A percentile compares a stretch with the other conserved stretches of the same genome.
phyloP scores from a whole-genome alignment of 2,888 invertebrate species.

The Nymphalis urticae region DNA sequence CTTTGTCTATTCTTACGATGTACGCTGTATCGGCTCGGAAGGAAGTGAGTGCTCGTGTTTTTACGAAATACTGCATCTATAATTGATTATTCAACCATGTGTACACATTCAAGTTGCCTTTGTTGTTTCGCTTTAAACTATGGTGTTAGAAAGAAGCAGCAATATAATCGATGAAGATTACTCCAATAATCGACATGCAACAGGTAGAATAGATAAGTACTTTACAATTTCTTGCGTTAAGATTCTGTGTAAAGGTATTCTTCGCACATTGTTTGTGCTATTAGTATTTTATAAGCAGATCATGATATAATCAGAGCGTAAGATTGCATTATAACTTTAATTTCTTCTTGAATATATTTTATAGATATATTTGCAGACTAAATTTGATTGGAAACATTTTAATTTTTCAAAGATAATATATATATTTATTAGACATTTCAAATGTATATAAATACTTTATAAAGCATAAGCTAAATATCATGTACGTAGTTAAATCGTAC shows the following conservation, averaged over 20 bases:
- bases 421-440: too few species aligned
- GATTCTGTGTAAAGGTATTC: conserved; percentile 43
- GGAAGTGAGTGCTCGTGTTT: conserved; percentile 35
- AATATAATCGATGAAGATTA: conserved; percentile 18
- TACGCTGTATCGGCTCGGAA: conserved; percentile 31
- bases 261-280: conserved; percentile 39
- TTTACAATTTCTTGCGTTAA: conserved; percentile 38
- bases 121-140: conserved; percentile 14
- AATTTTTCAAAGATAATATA: too few species aligned
- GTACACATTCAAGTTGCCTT: not conserved
- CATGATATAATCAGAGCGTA: conserved; percentile 26
- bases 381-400: not conserved
- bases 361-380: not conserved
- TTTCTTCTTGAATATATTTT: not conserved
- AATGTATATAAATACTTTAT: too few species aligned
- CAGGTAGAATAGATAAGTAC: conserved; percentile 21
- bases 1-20: conserved; percentile 24
- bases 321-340: conserved; percentile 13
- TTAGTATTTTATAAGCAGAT: conserved; percentile 42
- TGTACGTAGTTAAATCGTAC: too few species aligned
- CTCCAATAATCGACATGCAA: conserved; percentile 30
- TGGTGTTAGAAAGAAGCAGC: conserved; percentile 8
- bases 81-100: conserved; percentile 36
- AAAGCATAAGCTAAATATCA: too few species aligned
- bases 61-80: conserved; percentile 34